phyloP scores from a whole-genome alignment of 2,797 vertebrate species.

The Amazona finschi region DNA sequence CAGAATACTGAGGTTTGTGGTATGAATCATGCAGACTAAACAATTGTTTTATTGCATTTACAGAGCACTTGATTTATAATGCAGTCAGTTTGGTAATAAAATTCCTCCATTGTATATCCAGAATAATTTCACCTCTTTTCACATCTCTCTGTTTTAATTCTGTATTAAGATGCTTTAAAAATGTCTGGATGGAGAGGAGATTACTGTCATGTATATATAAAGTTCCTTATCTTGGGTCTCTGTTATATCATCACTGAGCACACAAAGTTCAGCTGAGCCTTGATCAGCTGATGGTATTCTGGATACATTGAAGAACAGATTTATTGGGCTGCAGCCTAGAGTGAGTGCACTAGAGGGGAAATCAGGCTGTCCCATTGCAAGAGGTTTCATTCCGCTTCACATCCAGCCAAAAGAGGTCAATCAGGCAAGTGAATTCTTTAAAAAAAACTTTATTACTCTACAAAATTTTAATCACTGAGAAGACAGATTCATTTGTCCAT shows the following conservation, averaged over 20 bases:
- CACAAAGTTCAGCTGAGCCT: not conserved
- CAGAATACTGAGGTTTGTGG: conserved; percentile 88
- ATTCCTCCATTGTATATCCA: conserved; percentile 75
- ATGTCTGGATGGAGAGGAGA: not conserved
- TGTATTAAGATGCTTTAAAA: conserved; percentile 12
- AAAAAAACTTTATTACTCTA: not conserved
- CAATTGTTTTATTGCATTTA: conserved; percentile 87
- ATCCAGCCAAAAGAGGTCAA: not conserved
- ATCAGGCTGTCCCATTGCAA: not conserved
- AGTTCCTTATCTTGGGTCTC: not conserved
- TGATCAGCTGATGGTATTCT: not conserved
- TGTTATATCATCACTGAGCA: not conserved
- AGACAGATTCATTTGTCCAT: not conserved
- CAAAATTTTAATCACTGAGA: not conserved
- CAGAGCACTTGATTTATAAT: conserved; percentile 82
- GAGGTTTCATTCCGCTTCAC: not conserved
- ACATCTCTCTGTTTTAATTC: conserved; percentile 60
- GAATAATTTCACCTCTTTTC: conserved; percentile 76
- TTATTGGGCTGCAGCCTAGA: not conserved
- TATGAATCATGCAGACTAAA: conserved; percentile 91
- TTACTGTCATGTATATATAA: not conserved
- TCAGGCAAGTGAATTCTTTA: not conserved
- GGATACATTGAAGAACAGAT: not conserved
- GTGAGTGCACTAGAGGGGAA: not conserved
- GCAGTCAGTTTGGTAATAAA: conserved; percentile 74